These are phyloP conservation scores for Oppia nitens DNA, from an alignment of 1,140 invertebrate species.

Conservation along the genomic window DNA sequence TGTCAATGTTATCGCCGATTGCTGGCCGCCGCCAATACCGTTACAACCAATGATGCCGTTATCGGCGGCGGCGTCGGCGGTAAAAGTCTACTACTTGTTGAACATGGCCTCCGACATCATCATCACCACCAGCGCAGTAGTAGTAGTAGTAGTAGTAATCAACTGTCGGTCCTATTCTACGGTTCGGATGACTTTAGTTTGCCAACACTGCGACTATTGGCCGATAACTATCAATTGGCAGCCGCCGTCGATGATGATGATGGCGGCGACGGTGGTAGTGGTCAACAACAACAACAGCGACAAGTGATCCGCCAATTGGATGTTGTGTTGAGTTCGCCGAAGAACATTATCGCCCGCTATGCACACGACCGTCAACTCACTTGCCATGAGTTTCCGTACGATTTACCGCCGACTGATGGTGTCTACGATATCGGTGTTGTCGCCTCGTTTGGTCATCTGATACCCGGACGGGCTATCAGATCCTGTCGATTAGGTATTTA, in stretches of 20 bases:
- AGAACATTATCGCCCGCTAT: constrained; percentile 22
- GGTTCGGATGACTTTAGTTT: constrained; percentile 26
- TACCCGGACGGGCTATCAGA: constrained; percentile 27
- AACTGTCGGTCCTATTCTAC: constrained; percentile 25
- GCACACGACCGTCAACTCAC: constrained; percentile 20
- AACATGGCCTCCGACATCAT: no score
- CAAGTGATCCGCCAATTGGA: neutral
- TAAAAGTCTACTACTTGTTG: no score
- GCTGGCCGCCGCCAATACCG: no score
- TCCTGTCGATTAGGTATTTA: constrained; percentile 24
- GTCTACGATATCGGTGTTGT: constrained; percentile 31
- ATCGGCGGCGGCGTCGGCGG: no score
- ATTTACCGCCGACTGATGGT: constrained; percentile 11
- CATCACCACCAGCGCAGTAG: no score
- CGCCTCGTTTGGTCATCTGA: constrained; percentile 32
- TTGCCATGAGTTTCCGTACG: constrained; percentile 27
- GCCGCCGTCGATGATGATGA: neutral
- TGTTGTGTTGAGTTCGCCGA: constrained; percentile 9
- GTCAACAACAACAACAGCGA: neutral
- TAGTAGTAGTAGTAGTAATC: no score
- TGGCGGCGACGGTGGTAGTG: no score
- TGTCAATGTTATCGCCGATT: no score
- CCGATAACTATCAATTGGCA: neutral
- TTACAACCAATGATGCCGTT: no score
- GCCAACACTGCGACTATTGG: constrained; percentile 18